A percentile compares a stretch with the other conserved stretches of the same genome.
Conservation (phyloP, 1,140 invertebrate species). For the Drosophila lini region DNA sequence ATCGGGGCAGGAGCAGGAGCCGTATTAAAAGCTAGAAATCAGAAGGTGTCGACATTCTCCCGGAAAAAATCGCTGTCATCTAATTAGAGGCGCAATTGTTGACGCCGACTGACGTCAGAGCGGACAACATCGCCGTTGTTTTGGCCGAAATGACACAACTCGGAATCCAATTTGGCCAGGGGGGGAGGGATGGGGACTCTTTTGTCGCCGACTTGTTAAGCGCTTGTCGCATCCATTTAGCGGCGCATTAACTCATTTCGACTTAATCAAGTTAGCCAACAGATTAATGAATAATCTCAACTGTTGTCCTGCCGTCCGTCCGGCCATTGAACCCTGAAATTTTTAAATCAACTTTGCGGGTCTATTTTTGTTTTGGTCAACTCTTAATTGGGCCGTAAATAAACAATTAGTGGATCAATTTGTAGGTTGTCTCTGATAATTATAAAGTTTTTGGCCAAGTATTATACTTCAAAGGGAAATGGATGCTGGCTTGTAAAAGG, state of each 20-base stretch:
- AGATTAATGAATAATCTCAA: conserved; percentile 35
- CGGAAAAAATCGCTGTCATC: conserved; percentile 48
- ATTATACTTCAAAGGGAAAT: not conserved
- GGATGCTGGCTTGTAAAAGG: not conserved
- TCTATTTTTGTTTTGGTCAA: conserved; percentile 10
- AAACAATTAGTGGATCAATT: conserved; percentile 4
- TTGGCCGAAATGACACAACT: conserved; percentile 38
- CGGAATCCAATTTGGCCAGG: conserved; percentile 26
- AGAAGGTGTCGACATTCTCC: conserved; percentile 27
- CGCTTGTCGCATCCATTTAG: conserved; percentile 44
- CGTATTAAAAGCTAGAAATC: conserved; percentile 23
- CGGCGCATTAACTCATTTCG: conserved; percentile 49
- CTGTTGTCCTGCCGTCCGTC: conserved; percentile 17
- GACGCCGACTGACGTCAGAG: conserved; percentile 63
- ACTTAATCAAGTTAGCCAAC: conserved; percentile 38
- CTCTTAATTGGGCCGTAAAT: conserved; percentile 2
- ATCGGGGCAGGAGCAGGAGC: not conserved
- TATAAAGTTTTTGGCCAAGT: not conserved
- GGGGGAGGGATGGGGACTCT: not conserved
- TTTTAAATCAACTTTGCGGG: conserved; percentile 9
- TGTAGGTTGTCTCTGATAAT: not conserved
- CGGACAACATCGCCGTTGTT: conserved; percentile 33
- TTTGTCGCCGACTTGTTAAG: conserved; percentile 27
- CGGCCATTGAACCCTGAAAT: conserved; percentile 15
- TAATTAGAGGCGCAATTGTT: conserved; percentile 78